Evolutionary conservation across 1,140 invertebrate genomes (phyloP).

Genomic region (Lerema accius): DNA sequence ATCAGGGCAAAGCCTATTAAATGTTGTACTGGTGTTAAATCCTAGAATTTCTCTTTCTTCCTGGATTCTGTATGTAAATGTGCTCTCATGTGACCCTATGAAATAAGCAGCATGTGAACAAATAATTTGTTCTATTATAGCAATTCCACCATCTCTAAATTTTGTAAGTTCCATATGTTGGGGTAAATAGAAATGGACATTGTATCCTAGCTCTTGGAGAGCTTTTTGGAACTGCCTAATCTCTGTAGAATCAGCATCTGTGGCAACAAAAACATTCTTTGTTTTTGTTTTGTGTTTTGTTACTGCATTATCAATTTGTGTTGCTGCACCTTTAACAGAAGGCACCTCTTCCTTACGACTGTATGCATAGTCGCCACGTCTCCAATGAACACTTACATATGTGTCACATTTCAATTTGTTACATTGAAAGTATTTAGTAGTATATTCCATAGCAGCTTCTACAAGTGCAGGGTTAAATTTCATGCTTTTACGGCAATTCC

Average conservation of each 20-base stretch:
- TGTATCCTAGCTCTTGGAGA: slow-evolving; percentile 50
- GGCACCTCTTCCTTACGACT: slow-evolving; percentile 88
- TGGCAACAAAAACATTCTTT: slow-evolving; percentile 90
- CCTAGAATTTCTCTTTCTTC: slow-evolving; percentile 98
- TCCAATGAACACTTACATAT: slow-evolving; percentile 92
- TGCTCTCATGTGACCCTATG: slow-evolving; percentile 96
- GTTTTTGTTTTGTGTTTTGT: slow-evolving; percentile 83
- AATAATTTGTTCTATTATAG: slow-evolving; percentile 98
- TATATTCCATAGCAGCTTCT: slow-evolving; percentile 88
- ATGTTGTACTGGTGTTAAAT: slow-evolving; percentile 91
- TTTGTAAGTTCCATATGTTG: slow-evolving; percentile 78
- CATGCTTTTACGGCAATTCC: slow-evolving; percentile 95
- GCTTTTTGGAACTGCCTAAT: slow-evolving; percentile 72
- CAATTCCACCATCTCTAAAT: slow-evolving; percentile 93
- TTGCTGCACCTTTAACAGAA: slow-evolving; percentile 86
- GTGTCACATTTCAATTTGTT: slow-evolving; percentile 86
- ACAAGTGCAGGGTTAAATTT: slow-evolving; percentile 90
- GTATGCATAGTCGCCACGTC: slow-evolving; percentile 92
- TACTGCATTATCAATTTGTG: slow-evolving; percentile 86
- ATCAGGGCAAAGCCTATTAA: slow-evolving; percentile 92
- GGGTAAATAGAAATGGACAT: slow-evolving; percentile 60
- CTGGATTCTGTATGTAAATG: slow-evolving; percentile 97
- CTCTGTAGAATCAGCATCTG: slow-evolving; percentile 88
- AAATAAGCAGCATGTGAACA: slow-evolving; percentile 95
- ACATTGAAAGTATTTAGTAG: slow-evolving; percentile 87